Evolutionary conservation across 2,888 invertebrate species (phyloP), one percentile per base, ranked within the genome.

Genomic region (Homarus gammarus): DNA sequence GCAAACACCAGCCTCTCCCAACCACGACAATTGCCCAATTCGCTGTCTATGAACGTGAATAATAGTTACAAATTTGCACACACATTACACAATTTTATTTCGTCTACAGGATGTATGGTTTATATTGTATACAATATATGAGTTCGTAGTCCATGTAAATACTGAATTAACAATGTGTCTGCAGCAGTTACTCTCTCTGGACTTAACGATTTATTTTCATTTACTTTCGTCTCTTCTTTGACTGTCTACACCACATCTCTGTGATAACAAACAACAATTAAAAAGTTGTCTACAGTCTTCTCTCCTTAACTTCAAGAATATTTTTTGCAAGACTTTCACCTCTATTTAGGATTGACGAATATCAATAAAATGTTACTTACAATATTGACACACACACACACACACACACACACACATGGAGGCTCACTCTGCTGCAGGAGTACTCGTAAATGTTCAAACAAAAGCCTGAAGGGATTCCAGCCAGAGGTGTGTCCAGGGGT

Each of bases 371-470:
- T 8, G 5, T 8, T 44, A 44, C 12, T 8, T 44, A 44, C 12
- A 44, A 44, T 44, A 44, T 44, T 8, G 5, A 44, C 12, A 44
- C 12, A 44, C 12, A 44, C 12, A 44, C 12, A 44, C 12, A 44
- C 49, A 49, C 49, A 49, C 10, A 1, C 49, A 49, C 0, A 22
- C 8, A 0, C 8, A 22, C 8, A 8, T 10, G 10, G 10, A 27
- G 1, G 27, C 36, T 40, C 33, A 83, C 83, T 51, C 49, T 72
- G 72, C 51, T 49, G 83, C 70, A 83, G 70, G 36, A 72, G 49
- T 27, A 31, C 49, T n/a, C 49, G 40, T 6, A 31, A 1, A 31
- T 70, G 83, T 27, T 70, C 72, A 36, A 31, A 83, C 49, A 83
- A 72, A 15, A 70, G 15, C n/a, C 72, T 49, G 49, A 40, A 38